phyloP scores from a whole-genome alignment of 2,797 vertebrate genomes.

The Karalla daura region DNA sequence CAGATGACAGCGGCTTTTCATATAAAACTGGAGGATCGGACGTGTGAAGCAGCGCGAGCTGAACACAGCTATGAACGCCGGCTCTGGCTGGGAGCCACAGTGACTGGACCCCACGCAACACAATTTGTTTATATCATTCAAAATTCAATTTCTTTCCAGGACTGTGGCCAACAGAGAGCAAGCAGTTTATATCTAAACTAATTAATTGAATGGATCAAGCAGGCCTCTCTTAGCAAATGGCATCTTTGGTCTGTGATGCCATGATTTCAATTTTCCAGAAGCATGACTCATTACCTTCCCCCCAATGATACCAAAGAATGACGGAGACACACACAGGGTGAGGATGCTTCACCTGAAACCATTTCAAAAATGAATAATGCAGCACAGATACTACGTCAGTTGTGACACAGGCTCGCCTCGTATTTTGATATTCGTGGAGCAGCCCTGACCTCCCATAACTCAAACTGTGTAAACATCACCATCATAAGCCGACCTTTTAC shows the following conservation, averaged over 20 bases:
- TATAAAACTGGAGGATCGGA: slow-evolving; percentile 45
- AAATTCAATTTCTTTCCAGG: slow-evolving; percentile 85
- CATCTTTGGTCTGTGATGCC: slow-evolving; percentile 62
- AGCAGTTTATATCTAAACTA: slow-evolving; percentile 82
- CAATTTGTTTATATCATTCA: slow-evolving; percentile 83
- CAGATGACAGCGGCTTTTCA: slow-evolving; percentile 58
- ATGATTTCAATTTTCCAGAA: slow-evolving; percentile 60
- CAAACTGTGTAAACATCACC: slow-evolving; percentile 51
- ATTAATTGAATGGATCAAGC: slow-evolving; percentile 81
- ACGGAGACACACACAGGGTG: slow-evolving; percentile 32
- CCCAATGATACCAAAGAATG: slow-evolving; percentile 51
- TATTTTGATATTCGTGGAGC: slow-evolving; percentile 18
- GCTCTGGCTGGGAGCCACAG: slow-evolving; percentile 62
- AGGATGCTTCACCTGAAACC: slow-evolving; percentile 36
- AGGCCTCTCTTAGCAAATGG: slow-evolving; percentile 65
- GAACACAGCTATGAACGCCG: slow-evolving; percentile 51
- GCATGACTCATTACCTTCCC: slow-evolving; percentile 67
- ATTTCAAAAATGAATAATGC: neutral
- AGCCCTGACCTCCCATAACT: slow-evolving; percentile 24
- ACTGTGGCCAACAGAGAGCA: slow-evolving; percentile 79
- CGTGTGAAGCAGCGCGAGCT: slow-evolving; percentile 60
- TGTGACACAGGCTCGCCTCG: neutral
- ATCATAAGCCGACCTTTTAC: slow-evolving; percentile 56
- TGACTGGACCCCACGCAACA: slow-evolving; percentile 62
- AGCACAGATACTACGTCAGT: neutral